Evolutionary conservation across 2,113 vertebrate species (phyloP).

Genomic region (Perccottus glenii): DNA sequence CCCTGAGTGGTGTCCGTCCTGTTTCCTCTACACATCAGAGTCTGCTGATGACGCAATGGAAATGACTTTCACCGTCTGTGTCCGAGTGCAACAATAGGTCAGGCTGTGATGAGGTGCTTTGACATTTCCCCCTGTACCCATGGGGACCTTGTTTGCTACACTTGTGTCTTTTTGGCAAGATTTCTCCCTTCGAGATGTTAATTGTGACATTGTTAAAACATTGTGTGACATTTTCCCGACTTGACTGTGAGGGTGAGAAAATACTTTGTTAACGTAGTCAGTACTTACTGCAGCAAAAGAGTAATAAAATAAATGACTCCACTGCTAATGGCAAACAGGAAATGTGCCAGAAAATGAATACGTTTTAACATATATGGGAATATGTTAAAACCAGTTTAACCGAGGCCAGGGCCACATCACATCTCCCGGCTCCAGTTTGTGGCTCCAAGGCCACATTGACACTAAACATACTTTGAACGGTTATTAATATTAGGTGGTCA

Average conservation of each 20-base stretch:
- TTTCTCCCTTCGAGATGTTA: neutral
- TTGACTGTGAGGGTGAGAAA: neutral
- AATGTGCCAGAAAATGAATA: no score
- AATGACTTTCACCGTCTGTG: conserved; percentile 31
- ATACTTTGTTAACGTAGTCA: neutral
- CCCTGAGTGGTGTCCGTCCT: conserved; percentile 1
- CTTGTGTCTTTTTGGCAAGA: conserved; percentile 20
- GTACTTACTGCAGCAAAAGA: neutral
- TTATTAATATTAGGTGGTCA: no score
- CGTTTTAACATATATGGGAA: no score
- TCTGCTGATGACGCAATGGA: conserved; percentile 45
- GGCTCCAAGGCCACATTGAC: no score
- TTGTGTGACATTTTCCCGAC: neutral
- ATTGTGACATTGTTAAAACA: neutral
- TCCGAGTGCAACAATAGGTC: conserved; percentile 34
- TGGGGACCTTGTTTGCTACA: conserved; percentile 49
- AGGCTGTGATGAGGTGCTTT: conserved; percentile 22
- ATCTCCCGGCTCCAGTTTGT: no score
- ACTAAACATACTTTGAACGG: no score
- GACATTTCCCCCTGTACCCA: conserved; percentile 50
- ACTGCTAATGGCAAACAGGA: no score
- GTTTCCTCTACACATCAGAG: conserved; percentile 40
- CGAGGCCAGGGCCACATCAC: no score
- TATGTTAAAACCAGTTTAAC: no score
- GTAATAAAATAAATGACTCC: no score